These are phyloP conservation scores for Turritopsis rubra DNA, from an alignment of 30 jellyfish, hydroid and myxozoan species.

Conservation along the genomic window DNA sequence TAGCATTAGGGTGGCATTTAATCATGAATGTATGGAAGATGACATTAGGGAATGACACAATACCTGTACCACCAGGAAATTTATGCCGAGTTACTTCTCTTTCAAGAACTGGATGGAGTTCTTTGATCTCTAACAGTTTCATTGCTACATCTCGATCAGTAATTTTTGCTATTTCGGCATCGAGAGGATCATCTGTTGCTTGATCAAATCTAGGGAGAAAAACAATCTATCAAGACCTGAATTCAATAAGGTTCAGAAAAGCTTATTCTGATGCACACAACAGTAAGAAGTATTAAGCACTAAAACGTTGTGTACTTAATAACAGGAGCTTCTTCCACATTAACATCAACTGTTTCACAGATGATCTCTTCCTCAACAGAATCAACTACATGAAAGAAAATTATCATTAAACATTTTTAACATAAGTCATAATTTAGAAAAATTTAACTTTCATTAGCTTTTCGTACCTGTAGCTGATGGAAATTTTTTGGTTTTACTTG, in stretches of 20 bases:
- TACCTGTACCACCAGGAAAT: conserved; percentile 22
- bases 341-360: background rate
- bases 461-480: background rate
- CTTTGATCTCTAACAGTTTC: conserved; percentile 28
- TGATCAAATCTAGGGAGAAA: background rate
- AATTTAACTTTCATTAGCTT: background rate
- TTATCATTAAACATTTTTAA: background rate
- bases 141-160: conserved; percentile 18
- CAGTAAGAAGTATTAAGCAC: too few relatives aligned
- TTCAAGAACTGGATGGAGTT: conserved; percentile 26
- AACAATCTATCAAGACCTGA: background rate
- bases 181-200: background rate
- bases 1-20: too few relatives aligned
- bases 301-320: background rate
- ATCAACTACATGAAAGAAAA: background rate
- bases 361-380: background rate
- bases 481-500: background rate
- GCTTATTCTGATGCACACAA: background rate
- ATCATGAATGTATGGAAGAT: too few relatives aligned
- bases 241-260: background rate
- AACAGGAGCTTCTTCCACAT: background rate
- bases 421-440: background rate
- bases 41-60: too few relatives aligned
- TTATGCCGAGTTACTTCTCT: conserved; percentile 34
- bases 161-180: background rate